Evolutionary conservation across 2,113 vertebrate species (phyloP), one percentile per base, ranked within the genome.

Genomic region (Peucedramus taeniatus): DNA sequence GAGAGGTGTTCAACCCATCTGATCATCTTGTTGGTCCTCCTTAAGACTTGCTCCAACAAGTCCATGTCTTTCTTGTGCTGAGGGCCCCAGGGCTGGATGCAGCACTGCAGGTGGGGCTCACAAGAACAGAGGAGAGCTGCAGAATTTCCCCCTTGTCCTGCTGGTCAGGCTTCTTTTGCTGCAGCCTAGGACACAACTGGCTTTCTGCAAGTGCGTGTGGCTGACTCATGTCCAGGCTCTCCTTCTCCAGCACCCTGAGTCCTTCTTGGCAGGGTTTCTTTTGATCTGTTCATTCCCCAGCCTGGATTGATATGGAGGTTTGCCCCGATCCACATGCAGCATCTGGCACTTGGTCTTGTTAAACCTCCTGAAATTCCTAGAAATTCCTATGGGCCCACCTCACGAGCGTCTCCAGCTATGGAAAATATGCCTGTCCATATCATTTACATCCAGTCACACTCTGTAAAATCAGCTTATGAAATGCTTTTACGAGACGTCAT

Each of bases 381-480:
- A 39, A 39, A 45, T 59, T 51, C 53, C 51, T 30, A 10, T 12
- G 60, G 28, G 23, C 44, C 19, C 37, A 21, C 8, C 42, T 42
- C 6, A 5, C 26, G 26, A 42, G 59, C 17, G 39, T n/a, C 30
- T 39, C 53, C 39, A 50, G 39, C 45, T 45, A 30, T 5, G 15
- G 78, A 68, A 75, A 82, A 53, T 27, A 22, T 18, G 5, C 53
- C 45, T 44, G 16, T 45, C 39, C 24, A 8, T 35, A 22, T 26
- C 3, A 45, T 68, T 96, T 96, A 42, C 53, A 93, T 80, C 75
- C 5, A 2, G 88, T 86, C 69, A 78, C 63, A 89, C 74, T 85
- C 61, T 85, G 24, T 83, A 86, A 85, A 3, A 7, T 87, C 85
- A 95, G 60, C 15, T 89, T 83, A 65, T 54, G 83, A 91, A 95